These are phyloP conservation scores for Hylaea fasciaria DNA, from an alignment of 2,888 invertebrate genomes.

Conservation along the genomic window DNA sequence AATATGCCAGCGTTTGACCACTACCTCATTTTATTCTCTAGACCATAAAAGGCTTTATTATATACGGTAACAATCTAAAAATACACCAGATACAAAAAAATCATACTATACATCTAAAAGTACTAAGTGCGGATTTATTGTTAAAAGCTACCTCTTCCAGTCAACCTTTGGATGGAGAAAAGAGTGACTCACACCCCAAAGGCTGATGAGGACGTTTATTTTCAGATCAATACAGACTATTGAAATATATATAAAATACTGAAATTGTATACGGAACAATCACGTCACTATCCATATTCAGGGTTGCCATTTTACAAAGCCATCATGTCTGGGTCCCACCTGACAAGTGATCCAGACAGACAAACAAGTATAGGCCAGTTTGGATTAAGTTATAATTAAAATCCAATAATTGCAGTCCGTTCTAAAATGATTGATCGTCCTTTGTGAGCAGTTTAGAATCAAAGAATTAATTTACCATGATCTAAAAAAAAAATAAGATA, in stretches of 20 bases:
- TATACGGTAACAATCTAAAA: too few relatives aligned
- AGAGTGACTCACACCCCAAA: too few relatives aligned
- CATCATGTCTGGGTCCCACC: conserved; percentile 25
- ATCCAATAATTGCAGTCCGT: conserved; percentile 29
- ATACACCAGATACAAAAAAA: too few relatives aligned
- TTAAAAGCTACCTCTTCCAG: too few relatives aligned
- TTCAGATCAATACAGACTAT: too few relatives aligned
- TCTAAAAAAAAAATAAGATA: neutral
- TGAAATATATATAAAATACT: neutral
- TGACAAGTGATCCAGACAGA: conserved; percentile 13
- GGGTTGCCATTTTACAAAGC: conserved; percentile 19
- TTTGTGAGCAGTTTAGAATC: neutral
- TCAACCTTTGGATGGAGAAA: too few relatives aligned
- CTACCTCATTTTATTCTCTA: too few relatives aligned
- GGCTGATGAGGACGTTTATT: too few relatives aligned
- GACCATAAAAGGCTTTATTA: too few relatives aligned
- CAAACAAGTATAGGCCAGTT: conserved; percentile 28
- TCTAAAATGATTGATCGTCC: conserved; percentile 16
- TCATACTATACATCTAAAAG: too few relatives aligned
- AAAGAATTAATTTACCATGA: neutral
- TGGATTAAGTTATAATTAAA: conserved; percentile 31
- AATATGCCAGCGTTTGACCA: too few relatives aligned
- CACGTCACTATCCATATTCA: conserved; percentile 8
- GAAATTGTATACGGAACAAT: conserved; percentile 23
- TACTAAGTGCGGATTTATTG: too few relatives aligned